Evolutionary conservation across 2,888 invertebrate genomes (phyloP).

Genomic region (Dolomedes plantarius): DNA sequence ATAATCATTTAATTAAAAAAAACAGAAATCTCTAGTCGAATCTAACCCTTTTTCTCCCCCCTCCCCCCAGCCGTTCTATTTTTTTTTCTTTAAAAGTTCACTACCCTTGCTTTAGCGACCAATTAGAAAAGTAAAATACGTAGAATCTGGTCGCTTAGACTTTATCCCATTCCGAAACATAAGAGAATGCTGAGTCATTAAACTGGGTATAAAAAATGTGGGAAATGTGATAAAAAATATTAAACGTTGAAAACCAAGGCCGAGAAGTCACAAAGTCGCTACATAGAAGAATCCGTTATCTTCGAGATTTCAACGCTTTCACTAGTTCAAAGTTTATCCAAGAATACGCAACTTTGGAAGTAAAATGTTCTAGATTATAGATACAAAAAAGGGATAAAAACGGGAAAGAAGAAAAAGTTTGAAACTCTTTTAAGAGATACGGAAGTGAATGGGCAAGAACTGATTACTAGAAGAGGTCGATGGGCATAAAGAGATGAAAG

Average conservation of each 20-base stretch:
- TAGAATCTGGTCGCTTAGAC: not conserved
- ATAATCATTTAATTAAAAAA: no score
- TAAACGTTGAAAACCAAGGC: slow-evolving; percentile 16
- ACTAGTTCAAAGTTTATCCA: slow-evolving; percentile 35
- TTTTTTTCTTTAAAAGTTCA: not conserved
- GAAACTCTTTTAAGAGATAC: not conserved
- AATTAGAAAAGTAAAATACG: not conserved
- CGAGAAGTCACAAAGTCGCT: not conserved
- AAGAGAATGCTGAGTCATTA: not conserved
- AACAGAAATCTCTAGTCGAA: no score
- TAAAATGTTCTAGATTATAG: slow-evolving; percentile 33
- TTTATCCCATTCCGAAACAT: not conserved
- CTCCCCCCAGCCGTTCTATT: no score
- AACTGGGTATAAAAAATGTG: not conserved
- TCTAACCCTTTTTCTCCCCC: no score
- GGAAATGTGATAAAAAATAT: slow-evolving; percentile 32
- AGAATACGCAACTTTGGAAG: slow-evolving; percentile 25
- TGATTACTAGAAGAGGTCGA: not conserved
- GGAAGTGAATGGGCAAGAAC: not conserved
- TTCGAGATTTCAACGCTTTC: slow-evolving; percentile 32
- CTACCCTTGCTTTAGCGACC: not conserved
- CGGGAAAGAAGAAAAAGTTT: not conserved
- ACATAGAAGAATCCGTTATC: slow-evolving; percentile 25
- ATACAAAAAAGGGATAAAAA: slow-evolving; percentile 17
- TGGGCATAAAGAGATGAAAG: no score